Percentiles rank a stretch among this genome's conserved stretches.
phyloP scores from a whole-genome alignment of 2,888 invertebrate species.

The Neoscelio sp. region DNA sequence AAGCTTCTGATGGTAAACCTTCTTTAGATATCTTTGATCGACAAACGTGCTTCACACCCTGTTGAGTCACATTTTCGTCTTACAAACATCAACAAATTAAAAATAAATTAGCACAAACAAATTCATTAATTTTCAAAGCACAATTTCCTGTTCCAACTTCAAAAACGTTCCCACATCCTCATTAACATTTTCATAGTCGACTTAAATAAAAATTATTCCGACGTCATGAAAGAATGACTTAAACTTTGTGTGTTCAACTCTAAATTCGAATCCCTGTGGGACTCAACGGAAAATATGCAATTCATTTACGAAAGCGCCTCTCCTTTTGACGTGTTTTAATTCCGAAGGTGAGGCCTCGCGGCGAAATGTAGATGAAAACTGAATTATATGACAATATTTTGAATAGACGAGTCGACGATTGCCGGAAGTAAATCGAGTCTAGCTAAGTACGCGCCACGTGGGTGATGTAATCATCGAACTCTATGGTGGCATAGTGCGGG shows the following conservation, averaged over 20 bases:
- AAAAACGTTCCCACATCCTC: constrained; percentile 10
- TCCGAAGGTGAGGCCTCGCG: constrained; percentile 41
- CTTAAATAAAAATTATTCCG: constrained; percentile 25
- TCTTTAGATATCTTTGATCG: too few species aligned
- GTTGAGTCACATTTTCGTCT: too few species aligned
- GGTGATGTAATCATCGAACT: constrained; percentile 82
- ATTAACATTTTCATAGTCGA: constrained; percentile 3
- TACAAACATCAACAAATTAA: too few species aligned
- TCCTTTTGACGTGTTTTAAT: constrained; percentile 30
- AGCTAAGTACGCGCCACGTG: constrained; percentile 75
- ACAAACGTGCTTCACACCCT: too few species aligned
- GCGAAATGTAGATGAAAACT: constrained; percentile 51
- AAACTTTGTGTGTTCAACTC: constrained; percentile 23
- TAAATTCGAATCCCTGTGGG: constrained; percentile 1
- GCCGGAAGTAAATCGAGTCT: constrained; percentile 72
- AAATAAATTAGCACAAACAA: constrained; percentile 17
- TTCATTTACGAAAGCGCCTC: constrained; percentile 46
- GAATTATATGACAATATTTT: constrained; percentile 63
- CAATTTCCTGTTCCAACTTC: constrained; percentile 17
- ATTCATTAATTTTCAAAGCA: constrained; percentile 29
- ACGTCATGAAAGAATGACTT: constrained; percentile 43
- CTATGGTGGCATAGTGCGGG: constrained; percentile 79
- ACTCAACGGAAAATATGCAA: constrained; percentile 27
- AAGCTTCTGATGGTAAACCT: too few species aligned
- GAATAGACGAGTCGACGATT: constrained; percentile 74